These are phyloP conservation scores for Parnassius apollo DNA, from an alignment of 2,888 invertebrate genomes.

Conservation along the genomic window DNA sequence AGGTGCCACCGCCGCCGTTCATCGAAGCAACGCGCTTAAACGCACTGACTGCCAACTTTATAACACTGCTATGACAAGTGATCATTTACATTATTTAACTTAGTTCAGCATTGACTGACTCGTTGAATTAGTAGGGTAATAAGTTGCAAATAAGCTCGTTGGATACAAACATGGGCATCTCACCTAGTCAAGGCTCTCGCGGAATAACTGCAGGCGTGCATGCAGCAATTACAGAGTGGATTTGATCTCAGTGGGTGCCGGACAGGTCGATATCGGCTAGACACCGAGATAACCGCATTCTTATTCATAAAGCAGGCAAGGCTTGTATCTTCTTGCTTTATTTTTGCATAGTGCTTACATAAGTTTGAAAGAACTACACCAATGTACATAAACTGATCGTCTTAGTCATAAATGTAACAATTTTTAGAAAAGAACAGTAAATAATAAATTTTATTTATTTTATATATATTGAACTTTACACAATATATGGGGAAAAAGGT, in stretches of 20 bases:
- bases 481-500: too few species aligned
- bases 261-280: slow-evolving; percentile 40
- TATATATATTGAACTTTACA: too few species aligned
- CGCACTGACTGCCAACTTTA: slow-evolving; percentile 72
- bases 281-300: slow-evolving; percentile 43
- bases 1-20: slow-evolving; percentile 55
- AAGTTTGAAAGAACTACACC: too few species aligned
- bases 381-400: too few species aligned
- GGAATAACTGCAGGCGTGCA: slow-evolving; percentile 59
- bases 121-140: slow-evolving; percentile 56
- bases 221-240: slow-evolving; percentile 55
- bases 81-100: slow-evolving; percentile 38
- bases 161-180: slow-evolving; percentile 67
- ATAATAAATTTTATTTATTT: too few species aligned
- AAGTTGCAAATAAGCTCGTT: slow-evolving; percentile 69
- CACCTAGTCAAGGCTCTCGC: slow-evolving; percentile 67
- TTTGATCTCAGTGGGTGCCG: slow-evolving; percentile 45
- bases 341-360: too few species aligned
- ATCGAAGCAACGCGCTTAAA: slow-evolving; percentile 64
- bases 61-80: slow-evolving; percentile 66
- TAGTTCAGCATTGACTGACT: slow-evolving; percentile 33
- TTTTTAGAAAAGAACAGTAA: too few species aligned
- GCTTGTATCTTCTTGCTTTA: too few species aligned
- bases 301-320: slow-evolving; percentile 34
- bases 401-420: too few species aligned